Percentiles rank a stretch among this genome's conserved stretches.
Conservation (phyloP, 2,113 vertebrate genomes). For the Anoplopoma fimbria region DNA sequence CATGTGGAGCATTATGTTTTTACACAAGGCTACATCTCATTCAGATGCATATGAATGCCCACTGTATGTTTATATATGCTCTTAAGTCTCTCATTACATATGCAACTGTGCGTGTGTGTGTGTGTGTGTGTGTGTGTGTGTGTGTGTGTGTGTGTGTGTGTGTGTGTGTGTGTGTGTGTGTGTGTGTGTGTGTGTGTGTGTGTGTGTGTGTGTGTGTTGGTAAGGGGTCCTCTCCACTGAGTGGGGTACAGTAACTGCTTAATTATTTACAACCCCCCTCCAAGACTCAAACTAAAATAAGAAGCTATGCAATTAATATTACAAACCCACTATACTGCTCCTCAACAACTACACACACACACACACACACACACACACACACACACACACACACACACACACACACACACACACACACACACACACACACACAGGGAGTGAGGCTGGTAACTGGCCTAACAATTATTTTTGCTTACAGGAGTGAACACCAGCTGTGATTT, state of each 20-base stretch:
- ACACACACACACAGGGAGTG: background rate
- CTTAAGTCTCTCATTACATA: slow-evolving; percentile 2
- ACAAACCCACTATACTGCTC: slow-evolving; percentile 37
- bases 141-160: slow-evolving; percentile 21
- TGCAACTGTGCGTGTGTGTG: background rate
- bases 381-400: slow-evolving; percentile 48
- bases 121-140: slow-evolving; percentile 11
- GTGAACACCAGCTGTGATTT: slow-evolving; percentile 67
- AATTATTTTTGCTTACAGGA: slow-evolving; percentile 71
- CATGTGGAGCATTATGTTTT: background rate
- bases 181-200: slow-evolving; percentile 16
- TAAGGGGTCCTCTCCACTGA: slow-evolving; percentile 40
- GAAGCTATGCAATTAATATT: slow-evolving; percentile 77
- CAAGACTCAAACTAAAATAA: slow-evolving; percentile 66
- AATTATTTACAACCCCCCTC: slow-evolving; percentile 75
- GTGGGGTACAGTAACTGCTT: slow-evolving; percentile 53
- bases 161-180: slow-evolving; percentile 7
- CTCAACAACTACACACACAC: slow-evolving; percentile 4
- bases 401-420: slow-evolving; percentile 43
- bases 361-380: slow-evolving; percentile 23
- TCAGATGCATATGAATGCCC: background rate
- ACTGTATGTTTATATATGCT: slow-evolving; percentile 13
- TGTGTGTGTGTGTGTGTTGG: slow-evolving; percentile 15
- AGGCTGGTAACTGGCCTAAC: slow-evolving; percentile 40
- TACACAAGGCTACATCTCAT: slow-evolving; percentile 16